phyloP scores from a whole-genome alignment of 1,140 invertebrate species.

The Matsumurasca onukii region DNA sequence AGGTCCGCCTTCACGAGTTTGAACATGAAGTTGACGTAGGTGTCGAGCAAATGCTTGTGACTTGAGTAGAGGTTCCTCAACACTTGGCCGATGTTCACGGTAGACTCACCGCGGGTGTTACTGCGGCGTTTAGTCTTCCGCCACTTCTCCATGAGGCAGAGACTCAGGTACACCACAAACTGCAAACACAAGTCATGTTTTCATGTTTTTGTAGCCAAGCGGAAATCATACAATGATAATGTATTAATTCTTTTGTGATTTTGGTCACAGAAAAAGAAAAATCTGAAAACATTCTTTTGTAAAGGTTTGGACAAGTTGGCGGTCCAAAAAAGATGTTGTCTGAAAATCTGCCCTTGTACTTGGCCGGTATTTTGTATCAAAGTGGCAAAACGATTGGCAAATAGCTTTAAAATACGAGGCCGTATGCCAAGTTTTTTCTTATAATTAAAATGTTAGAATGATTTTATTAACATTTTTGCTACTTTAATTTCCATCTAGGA shows the following conservation, averaged over 20 bases:
- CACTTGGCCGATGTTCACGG: constrained; percentile 43
- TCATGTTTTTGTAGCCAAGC: not conserved
- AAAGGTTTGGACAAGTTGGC: not conserved
- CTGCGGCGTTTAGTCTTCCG: constrained; percentile 29
- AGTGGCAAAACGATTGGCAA: too few species aligned
- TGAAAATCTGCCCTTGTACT: not conserved
- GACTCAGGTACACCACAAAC: constrained; percentile 74
- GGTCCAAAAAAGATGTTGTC: not conserved
- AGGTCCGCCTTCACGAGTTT: constrained; percentile 47
- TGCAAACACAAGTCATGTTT: constrained; percentile 46
- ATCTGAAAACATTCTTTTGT: not conserved
- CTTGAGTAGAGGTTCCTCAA: constrained; percentile 25
- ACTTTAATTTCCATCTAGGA: too few species aligned
- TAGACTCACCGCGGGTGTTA: constrained; percentile 36
- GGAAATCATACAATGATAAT: not conserved
- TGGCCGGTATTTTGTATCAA: not conserved
- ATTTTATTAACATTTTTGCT: too few species aligned
- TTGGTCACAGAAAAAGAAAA: not conserved
- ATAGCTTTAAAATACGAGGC: too few species aligned
- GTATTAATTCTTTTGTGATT: not conserved
- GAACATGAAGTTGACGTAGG: constrained; percentile 48
- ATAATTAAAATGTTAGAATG: too few species aligned
- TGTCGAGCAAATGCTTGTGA: constrained; percentile 25
- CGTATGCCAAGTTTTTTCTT: too few species aligned
- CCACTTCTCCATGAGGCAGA: constrained; percentile 61